A percentile compares a stretch with the other conserved stretches of the same genome.
Conservation (phyloP, 37 sponge, comb jelly and placozoan genomes). For the Spongilla lacustris region DNA sequence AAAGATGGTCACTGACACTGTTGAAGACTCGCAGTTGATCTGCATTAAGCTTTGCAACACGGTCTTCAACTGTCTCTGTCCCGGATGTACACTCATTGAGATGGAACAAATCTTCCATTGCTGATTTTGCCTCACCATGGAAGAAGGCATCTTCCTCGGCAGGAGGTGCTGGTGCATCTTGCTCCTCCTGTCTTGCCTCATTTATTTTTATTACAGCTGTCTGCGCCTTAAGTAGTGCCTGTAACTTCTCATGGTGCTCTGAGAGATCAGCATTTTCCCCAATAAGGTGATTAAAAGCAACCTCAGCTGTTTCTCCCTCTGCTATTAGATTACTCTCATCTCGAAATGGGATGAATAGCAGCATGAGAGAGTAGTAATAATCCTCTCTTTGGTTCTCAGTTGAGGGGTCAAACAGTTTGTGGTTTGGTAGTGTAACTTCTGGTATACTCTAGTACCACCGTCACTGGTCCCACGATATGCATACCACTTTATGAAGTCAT, state of each 20-base stretch:
- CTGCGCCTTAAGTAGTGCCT: slow-evolving; percentile 38
- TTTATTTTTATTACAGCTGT: slow-evolving; percentile 18
- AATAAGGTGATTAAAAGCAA: slow-evolving; percentile 25
- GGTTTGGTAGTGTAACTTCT: slow-evolving; percentile 27
- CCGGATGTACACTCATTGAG: not conserved
- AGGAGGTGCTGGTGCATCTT: slow-evolving; percentile 5
- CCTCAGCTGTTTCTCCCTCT: slow-evolving; percentile 43
- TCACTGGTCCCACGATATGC: slow-evolving; percentile 1
- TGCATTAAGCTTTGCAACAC: slow-evolving; percentile 48
- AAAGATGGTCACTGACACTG: slow-evolving; percentile 14
- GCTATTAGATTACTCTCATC: slow-evolving; percentile 31
- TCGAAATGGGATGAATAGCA: slow-evolving; percentile 46
- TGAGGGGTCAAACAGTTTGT: slow-evolving; percentile 35
- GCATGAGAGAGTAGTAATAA: slow-evolving; percentile 47
- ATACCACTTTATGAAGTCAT: slow-evolving; percentile 19
- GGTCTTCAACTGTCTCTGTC: slow-evolving; percentile 15
- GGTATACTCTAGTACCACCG: not conserved
- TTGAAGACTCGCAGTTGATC: slow-evolving; percentile 59
- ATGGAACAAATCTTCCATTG: slow-evolving; percentile 39
- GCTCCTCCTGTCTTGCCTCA: slow-evolving; percentile 50
- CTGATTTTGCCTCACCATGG: slow-evolving; percentile 46
- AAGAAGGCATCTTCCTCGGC: slow-evolving; percentile 38
- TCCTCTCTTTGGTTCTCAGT: slow-evolving; percentile 39
- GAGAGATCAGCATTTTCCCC: not conserved
- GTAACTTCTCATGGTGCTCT: slow-evolving; percentile 36